These are phyloP conservation scores for Dromius quadrimaculatus DNA, from an alignment of 2,888 invertebrate species.

Conservation along the genomic window DNA sequence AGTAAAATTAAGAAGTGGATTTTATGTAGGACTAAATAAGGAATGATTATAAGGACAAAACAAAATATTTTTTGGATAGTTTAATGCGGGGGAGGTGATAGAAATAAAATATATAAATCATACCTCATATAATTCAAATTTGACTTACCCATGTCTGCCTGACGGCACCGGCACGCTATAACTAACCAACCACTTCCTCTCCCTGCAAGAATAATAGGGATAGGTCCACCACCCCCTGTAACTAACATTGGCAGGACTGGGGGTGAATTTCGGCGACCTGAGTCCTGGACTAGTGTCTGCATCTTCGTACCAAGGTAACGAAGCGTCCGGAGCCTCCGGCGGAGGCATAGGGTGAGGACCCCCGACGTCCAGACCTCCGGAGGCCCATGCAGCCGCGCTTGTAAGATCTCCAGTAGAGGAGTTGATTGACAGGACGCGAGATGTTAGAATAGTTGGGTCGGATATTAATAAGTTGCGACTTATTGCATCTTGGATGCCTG, in stretches of 20 bases:
- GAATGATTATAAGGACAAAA: no score
- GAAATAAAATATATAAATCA: no score
- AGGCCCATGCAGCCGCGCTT: constrained; percentile 73
- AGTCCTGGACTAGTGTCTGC: constrained; percentile 73
- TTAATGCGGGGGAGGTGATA: no score
- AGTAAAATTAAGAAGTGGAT: no score
- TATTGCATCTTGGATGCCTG: constrained; percentile 80
- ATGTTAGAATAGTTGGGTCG: constrained; percentile 71
- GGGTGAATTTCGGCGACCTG: constrained; percentile 78
- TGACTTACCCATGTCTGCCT: constrained; percentile 68
- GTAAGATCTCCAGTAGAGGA: constrained; percentile 72
- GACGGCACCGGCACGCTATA: constrained; percentile 81
- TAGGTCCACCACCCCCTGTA: constrained; percentile 88
- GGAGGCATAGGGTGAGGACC: constrained; percentile 65
- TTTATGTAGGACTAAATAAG: no score
- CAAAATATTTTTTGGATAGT: no score
- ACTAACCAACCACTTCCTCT: constrained; percentile 84
- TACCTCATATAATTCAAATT: no score
- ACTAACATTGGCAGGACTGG: constrained; percentile 73
- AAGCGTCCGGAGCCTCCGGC: constrained; percentile 68
- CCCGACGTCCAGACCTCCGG: constrained; percentile 70
- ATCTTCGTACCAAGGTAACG: constrained; percentile 81
- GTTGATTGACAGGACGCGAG: constrained; percentile 74
- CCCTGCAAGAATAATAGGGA: constrained; percentile 88
- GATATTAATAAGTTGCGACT: constrained; percentile 78